Percentiles rank a stretch among this genome's conserved stretches.
Evolutionary conservation across 2,888 invertebrate genomes (phyloP).

Genomic region (Cosmopolites sordidus): DNA sequence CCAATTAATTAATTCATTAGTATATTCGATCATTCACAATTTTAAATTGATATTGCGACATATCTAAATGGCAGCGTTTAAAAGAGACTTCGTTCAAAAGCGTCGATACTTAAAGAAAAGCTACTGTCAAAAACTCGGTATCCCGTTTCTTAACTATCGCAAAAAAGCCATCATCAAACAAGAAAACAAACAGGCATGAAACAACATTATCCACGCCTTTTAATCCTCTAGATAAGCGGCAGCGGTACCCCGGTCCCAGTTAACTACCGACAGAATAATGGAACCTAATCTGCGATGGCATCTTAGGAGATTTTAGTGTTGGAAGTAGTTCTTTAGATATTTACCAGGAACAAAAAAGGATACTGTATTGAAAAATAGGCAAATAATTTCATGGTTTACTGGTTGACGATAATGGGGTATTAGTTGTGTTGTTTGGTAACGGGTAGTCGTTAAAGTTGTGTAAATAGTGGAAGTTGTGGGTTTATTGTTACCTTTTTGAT

Average conservation of each 20-base stretch:
- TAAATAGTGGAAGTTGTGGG: too few species aligned
- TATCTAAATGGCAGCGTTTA: too few species aligned
- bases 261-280: conserved; percentile 33
- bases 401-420: conserved; percentile 30
- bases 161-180: conserved; percentile 10
- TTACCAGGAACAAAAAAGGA: conserved; percentile 24
- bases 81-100: too few species aligned
- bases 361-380: conserved; percentile 35
- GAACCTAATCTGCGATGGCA: conserved; percentile 30
- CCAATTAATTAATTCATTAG: too few species aligned
- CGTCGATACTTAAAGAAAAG: too few species aligned
- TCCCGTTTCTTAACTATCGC: too few species aligned
- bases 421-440: conserved; percentile 1
- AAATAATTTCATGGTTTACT: conserved; percentile 39
- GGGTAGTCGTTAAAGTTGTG: too few species aligned
- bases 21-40: too few species aligned
- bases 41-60: too few species aligned
- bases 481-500: too few species aligned
- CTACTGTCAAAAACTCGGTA: too few species aligned
- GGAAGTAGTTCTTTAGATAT: conserved; percentile 27
- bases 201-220: conserved; percentile 42
- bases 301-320: conserved; percentile 25
- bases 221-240: conserved; percentile 33
- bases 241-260: conserved; percentile 23
- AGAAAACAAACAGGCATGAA: conserved; percentile 42